Conservation (phyloP, 2,888 invertebrate genomes). For the Chrysomela aeneicollis region DNA sequence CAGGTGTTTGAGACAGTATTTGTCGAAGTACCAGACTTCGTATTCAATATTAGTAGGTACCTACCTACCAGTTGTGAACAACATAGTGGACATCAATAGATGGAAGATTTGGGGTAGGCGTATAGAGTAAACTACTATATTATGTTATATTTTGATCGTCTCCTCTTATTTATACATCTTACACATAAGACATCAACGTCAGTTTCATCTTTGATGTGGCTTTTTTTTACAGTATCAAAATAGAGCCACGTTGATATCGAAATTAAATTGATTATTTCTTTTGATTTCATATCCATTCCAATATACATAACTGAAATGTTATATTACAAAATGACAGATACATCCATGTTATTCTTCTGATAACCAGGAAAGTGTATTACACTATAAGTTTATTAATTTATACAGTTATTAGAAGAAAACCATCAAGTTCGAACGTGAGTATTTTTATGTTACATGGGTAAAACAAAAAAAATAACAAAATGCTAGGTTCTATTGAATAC, state of each 20-base stretch:
- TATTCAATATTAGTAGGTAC: not conserved
- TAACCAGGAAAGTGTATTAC: slow-evolving; percentile 27
- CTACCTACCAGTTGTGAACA: not conserved
- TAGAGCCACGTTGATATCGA: slow-evolving; percentile 40
- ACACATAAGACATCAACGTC: slow-evolving; percentile 39
- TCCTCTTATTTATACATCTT: slow-evolving; percentile 29
- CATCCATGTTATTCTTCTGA: slow-evolving; percentile 40
- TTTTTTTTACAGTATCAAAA: slow-evolving; percentile 43
- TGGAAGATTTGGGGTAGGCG: not conserved
- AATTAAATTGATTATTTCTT: slow-evolving; percentile 39
- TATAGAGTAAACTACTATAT: not conserved
- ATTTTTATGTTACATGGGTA: slow-evolving; percentile 38
- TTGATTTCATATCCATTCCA: slow-evolving; percentile 41
- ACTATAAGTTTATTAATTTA: not conserved
- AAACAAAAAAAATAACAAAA: too few species aligned
- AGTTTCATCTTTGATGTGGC: slow-evolving; percentile 39
- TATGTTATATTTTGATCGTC: slow-evolving; percentile 27
- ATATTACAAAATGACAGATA: slow-evolving; percentile 36
- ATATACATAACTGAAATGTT: slow-evolving; percentile 40
- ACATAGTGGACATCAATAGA: not conserved
- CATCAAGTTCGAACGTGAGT: slow-evolving; percentile 38
- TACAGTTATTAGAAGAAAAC: slow-evolving; percentile 34
- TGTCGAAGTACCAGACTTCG: not conserved
- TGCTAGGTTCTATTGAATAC: slow-evolving; percentile 37
- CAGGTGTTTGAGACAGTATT: too few species aligned